These are phyloP conservation scores for Vombatus ursinus DNA, from an alignment of 2,113 vertebrate species.

Conservation along the genomic window DNA sequence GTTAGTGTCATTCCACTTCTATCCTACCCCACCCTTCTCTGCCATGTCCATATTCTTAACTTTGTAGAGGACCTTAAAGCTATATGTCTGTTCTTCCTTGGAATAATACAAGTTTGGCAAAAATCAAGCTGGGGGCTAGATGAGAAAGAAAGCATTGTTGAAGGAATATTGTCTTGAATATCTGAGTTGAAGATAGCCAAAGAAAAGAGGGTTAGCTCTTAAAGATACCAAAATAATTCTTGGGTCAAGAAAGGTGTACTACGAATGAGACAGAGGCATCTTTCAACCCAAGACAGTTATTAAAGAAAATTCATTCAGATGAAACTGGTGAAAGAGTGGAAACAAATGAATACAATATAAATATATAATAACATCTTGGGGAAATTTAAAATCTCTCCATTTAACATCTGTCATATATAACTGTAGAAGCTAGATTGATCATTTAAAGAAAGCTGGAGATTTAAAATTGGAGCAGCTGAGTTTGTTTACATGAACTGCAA, in stretches of 20 bases:
- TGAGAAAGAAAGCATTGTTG: not conserved
- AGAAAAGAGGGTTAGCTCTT: constrained; percentile 60
- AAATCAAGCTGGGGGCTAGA: not conserved
- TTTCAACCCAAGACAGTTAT: constrained; percentile 71
- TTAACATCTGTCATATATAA: constrained; percentile 77
- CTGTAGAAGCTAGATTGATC: constrained; percentile 68
- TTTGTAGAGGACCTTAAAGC: constrained; percentile 7
- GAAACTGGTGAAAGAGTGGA: constrained; percentile 69
- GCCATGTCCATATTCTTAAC: not conserved
- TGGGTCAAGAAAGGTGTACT: constrained; percentile 67
- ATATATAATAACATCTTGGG: constrained; percentile 79
- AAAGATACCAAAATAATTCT: constrained; percentile 60
- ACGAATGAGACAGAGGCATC: constrained; percentile 62
- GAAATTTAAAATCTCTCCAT: constrained; percentile 75
- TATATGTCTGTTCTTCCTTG: not conserved
- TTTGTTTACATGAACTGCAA: constrained; percentile 68
- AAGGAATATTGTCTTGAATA: not conserved
- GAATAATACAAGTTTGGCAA: not conserved
- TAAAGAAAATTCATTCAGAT: constrained; percentile 69
- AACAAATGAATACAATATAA: constrained; percentile 79
- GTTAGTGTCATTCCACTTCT: not conserved
- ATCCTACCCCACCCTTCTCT: not conserved
- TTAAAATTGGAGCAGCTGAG: constrained; percentile 71
- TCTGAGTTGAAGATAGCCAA: constrained; percentile 34
- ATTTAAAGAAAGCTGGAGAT: constrained; percentile 52